Conservation (phyloP, 1,140 invertebrate species). For the Cyclina sinensis region DNA sequence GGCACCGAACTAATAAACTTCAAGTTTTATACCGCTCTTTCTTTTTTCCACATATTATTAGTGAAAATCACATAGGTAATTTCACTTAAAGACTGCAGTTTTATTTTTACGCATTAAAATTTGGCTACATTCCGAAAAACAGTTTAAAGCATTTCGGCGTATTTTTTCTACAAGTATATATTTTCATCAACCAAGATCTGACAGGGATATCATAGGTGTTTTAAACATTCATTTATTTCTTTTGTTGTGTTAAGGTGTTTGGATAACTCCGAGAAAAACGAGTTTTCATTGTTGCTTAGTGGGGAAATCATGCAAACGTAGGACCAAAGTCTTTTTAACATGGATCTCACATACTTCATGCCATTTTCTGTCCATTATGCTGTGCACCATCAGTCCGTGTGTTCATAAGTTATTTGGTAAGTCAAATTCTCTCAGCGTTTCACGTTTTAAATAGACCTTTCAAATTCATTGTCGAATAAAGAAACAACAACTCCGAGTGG, state of each 20-base stretch:
- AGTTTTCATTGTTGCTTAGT: no score
- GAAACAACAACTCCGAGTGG: no score
- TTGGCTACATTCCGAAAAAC: constrained; percentile 18
- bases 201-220: neutral
- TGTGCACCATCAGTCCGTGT: no score
- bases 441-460: no score
- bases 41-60: neutral
- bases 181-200: neutral
- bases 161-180: neutral
- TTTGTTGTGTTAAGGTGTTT: neutral
- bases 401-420: no score
- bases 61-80: constrained; percentile 11
- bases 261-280: neutral
- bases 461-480: no score
- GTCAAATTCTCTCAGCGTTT: no score
- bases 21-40: neutral
- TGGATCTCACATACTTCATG: no score
- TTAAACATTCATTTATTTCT: constrained; percentile 2
- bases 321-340: no score
- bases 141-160: neutral
- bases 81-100: neutral
- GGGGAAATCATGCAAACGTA: no score
- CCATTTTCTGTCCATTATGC: no score
- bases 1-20: constrained; percentile 10
- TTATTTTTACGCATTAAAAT: neutral